Percentiles rank a stretch among this genome's conserved stretches.
phyloP scores from a whole-genome alignment of 2,113 vertebrate species.

The Tichodroma muraria region DNA sequence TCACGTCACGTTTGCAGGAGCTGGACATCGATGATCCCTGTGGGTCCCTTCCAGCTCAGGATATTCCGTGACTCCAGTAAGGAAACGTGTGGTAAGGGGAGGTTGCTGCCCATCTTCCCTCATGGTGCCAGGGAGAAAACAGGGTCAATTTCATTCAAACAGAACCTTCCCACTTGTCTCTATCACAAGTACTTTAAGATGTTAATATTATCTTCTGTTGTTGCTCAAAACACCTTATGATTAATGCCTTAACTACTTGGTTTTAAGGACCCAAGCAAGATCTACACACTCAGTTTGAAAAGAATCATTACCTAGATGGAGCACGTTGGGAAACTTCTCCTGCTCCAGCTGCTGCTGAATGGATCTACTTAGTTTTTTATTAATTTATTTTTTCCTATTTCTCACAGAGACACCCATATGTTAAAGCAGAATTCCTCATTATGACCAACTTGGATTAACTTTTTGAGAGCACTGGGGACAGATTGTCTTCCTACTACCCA shows the following conservation, averaged over 20 bases:
- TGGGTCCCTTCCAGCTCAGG: not conserved
- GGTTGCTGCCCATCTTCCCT: not conserved
- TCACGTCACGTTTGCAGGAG: not conserved
- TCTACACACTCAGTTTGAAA: not conserved
- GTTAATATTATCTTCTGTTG: not conserved
- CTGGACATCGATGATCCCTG: not conserved
- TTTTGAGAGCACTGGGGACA: not conserved
- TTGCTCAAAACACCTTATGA: not conserved
- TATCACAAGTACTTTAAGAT: not conserved
- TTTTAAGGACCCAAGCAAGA: not conserved
- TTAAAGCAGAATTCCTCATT: not conserved
- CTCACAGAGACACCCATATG: rapidly evolving
- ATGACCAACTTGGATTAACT: not conserved
- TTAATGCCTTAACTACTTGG: not conserved
- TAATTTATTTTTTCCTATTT: not conserved
- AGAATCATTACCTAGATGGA: not conserved
- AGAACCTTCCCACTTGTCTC: no score
- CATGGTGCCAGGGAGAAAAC: not conserved
- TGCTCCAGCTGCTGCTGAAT: not conserved
- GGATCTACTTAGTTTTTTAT: no score
- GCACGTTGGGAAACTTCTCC: rapidly evolving
- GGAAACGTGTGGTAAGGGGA: not conserved
- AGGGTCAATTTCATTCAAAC: not conserved
- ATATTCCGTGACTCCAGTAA: not conserved
- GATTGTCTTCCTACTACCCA: not conserved